Base-by-base conservation (phyloP, 2,113 vertebrate species). In the Gadus chalcogrammus region DNA sequence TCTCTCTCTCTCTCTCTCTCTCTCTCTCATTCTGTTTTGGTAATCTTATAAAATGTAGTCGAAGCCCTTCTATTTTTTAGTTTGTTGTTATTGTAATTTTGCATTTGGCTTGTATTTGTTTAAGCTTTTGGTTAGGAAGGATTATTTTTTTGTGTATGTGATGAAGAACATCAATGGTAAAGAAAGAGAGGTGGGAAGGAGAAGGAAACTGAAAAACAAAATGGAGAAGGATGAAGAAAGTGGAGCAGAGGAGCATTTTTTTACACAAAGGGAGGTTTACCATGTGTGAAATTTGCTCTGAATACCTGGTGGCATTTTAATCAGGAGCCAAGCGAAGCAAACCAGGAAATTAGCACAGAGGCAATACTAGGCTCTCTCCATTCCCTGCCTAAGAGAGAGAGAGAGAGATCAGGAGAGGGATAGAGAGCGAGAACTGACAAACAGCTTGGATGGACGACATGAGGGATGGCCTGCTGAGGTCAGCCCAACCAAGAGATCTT, bases 221-320 rank as follows among this genome's bases (percentile, higher is more conserved):
- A 48, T 48, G 42, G 55, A 58, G 55, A 13, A 58, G 62, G 15
- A 15, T 16, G 62, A 13, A 31, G 71, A 70, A 71, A 60, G 75
- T 16, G 18, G 38, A 68, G 64, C 52, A 70, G 70, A 70, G 67
- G 75, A 64, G 28, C 42, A 13, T 48, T 48, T 48, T 48, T 13
- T 48, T 9, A 4, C 42, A 15, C 3, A 48, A 3, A n/a, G 20
- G 42, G 38, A 15, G 15, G 18, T 17, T 52, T 12, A 76, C 84
- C 82, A 82, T 73, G 80, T 89, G 81, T 86, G 83, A 89, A 87
- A 87, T 85, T 79, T 78, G 64, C 73, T 88, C 79, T 68, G 71
- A 82, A 79, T 82, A 82, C 78, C 79, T 82, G 69, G 81, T 75
- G 81, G 78, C 70, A 24, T 87, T 87, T 82, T 48, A 87, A 81